Percentiles rank a stretch among this genome's conserved stretches.
phyloP scores from a whole-genome alignment of 2,113 vertebrate species.

The Antechinus stuartii region DNA sequence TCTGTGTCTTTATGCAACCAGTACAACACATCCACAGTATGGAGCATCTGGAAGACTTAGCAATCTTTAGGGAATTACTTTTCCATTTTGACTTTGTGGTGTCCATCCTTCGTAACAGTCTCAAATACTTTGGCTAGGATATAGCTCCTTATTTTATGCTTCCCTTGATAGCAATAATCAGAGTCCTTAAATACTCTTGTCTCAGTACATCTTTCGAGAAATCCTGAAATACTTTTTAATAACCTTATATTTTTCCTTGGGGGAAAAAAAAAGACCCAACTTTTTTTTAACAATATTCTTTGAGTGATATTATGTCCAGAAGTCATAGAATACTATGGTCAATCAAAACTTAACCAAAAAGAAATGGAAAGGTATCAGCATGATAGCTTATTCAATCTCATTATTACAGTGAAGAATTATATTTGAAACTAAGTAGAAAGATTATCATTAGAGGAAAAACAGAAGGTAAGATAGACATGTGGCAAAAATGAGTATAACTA shows the following conservation, averaged over 20 bases:
- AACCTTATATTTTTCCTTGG: background rate
- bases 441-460: background rate
- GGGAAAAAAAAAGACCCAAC: background rate
- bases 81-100: background rate
- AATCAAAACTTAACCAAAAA: background rate
- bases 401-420: background rate
- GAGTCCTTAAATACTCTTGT: background rate
- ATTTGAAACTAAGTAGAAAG: background rate
- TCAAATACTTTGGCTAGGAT: background rate
- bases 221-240: background rate
- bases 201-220: background rate
- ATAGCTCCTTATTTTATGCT: background rate
- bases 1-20: background rate
- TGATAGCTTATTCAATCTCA: background rate
- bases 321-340: background rate
- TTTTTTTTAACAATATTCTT: background rate
- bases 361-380: background rate
- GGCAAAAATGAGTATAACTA: background rate
- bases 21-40: background rate
- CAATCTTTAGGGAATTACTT: background rate
- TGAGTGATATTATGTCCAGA: background rate
- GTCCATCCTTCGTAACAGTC: background rate
- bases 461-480: background rate
- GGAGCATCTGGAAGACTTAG: background rate
- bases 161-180: background rate